A percentile compares a stretch with the other conserved stretches of the same genome.
Evolutionary conservation across 23 tunicate genomes (phyloP).

Genomic region (Ciona savignyi): DNA sequence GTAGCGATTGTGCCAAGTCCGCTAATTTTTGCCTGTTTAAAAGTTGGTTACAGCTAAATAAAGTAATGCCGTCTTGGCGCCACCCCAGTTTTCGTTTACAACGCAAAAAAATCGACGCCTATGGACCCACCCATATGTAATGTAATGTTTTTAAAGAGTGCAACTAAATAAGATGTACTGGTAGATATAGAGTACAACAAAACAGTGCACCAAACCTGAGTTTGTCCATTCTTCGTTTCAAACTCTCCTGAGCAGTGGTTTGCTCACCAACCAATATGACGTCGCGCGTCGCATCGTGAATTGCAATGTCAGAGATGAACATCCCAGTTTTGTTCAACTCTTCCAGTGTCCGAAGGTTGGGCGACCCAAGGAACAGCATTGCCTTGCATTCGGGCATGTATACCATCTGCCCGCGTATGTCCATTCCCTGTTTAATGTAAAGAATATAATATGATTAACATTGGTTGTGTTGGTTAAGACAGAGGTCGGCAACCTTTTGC

Average conservation of each 20-base stretch:
- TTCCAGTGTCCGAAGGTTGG: slow-evolving; percentile 67
- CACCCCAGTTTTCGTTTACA: no score
- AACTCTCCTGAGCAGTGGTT: slow-evolving; percentile 82
- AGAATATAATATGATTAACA: neutral
- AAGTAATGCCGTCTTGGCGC: no score
- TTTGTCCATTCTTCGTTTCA: slow-evolving; percentile 82
- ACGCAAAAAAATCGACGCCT: no score
- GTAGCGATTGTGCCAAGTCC: no score
- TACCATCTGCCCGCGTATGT: slow-evolving; percentile 82
- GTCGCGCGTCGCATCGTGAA: slow-evolving; percentile 98
- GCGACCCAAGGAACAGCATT: slow-evolving; percentile 82
- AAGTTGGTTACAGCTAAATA: no score
- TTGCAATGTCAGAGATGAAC: slow-evolving; percentile 86
- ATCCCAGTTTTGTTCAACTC: slow-evolving; percentile 61
- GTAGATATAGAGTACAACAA: no score
- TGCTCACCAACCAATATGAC: slow-evolving; percentile 92
- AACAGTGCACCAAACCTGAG: slow-evolving; percentile 34
- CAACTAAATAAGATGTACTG: no score
- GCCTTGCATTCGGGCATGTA: slow-evolving; percentile 25
- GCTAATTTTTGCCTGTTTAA: no score
- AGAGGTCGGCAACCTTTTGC: no score
- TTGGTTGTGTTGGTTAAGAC: no score
- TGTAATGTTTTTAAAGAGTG: no score
- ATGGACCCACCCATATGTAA: no score
- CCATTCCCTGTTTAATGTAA: slow-evolving; percentile 39